A percentile compares a stretch with the other conserved stretches of the same genome.
phyloP scores from a whole-genome alignment of 2,888 invertebrate species.

The Lithophane socia region DNA sequence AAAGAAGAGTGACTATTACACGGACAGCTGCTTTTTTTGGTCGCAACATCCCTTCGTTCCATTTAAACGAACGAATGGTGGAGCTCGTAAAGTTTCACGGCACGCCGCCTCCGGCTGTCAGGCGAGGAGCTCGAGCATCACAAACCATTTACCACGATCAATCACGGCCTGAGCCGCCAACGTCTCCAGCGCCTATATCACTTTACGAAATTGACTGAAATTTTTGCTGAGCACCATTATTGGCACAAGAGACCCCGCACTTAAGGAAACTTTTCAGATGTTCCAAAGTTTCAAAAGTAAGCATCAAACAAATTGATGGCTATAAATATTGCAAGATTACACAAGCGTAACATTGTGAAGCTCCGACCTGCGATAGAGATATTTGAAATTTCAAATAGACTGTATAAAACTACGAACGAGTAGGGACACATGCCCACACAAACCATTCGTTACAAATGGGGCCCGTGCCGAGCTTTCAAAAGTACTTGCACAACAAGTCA shows the following conservation, averaged over 20 bases:
- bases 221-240: conserved; percentile 75
- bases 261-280: conserved; percentile 61
- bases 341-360: conserved; percentile 43
- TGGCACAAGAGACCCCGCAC: conserved; percentile 64
- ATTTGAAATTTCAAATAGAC: conserved; percentile 33
- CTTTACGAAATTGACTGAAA: conserved; percentile 81
- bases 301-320: conserved; percentile 58
- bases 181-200: conserved; percentile 79
- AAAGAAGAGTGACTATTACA: conserved; percentile 66
- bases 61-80: conserved; percentile 68
- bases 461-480: conserved; percentile 50
- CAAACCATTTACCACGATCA: conserved; percentile 85
- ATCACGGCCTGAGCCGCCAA: conserved; percentile 77
- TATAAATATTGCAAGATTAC: conserved; percentile 53
- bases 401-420: conserved; percentile 49
- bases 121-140: conserved; percentile 71
- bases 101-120: conserved; percentile 76
- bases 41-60: conserved; percentile 64
- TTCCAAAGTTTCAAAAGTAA: conserved; percentile 57
- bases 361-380: conserved; percentile 4
- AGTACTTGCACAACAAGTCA: conserved; percentile 60
- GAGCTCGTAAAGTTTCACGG: conserved; percentile 81
- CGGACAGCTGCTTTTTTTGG: conserved; percentile 68
- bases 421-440: conserved; percentile 44
- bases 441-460: conserved; percentile 54